Evolutionary conservation across 1,140 invertebrate species (phyloP).

Genomic region (Nasonia longicornis): DNA sequence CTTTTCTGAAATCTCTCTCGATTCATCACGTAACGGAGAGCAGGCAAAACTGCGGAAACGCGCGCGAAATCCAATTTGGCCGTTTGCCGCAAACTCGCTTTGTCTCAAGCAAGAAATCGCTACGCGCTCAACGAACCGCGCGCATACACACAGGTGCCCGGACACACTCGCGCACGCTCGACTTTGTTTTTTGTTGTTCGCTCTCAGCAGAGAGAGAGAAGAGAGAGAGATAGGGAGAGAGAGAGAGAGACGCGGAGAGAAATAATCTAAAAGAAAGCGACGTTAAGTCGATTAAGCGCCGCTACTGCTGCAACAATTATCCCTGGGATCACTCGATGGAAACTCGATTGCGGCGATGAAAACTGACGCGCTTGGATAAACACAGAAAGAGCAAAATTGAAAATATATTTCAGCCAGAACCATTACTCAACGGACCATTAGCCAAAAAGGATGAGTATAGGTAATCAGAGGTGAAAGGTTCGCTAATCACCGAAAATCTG

Average conservation of each 20-base stretch:
- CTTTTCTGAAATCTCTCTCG: neutral
- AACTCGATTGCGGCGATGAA: neutral
- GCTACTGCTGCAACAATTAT: neutral
- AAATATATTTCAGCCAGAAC: neutral
- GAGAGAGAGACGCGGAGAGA: no score
- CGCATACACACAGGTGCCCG: neutral
- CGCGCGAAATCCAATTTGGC: constrained; percentile 18
- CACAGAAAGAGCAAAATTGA: neutral
- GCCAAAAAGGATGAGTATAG: neutral
- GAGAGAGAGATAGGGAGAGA: no score
- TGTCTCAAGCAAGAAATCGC: constrained; percentile 11
- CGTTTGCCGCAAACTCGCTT: constrained; percentile 5
- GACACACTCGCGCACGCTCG: neutral
- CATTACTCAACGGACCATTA: constrained; percentile 10
- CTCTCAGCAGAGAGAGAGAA: neutral
- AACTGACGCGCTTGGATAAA: neutral
- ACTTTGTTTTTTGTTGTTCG: neutral
- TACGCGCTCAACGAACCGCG: neutral
- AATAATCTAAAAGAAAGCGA: neutral
- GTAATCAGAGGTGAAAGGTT: neutral
- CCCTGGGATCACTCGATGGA: neutral
- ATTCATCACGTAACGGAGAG: constrained; percentile 16
- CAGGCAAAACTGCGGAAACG: neutral
- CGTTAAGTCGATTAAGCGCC: neutral
- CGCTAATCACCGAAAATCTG: constrained; percentile 28